Evolutionary conservation across 1,140 invertebrate genomes (phyloP), one percentile per base, ranked within the genome.

Genomic region (Drosophila tsacasi): DNA sequence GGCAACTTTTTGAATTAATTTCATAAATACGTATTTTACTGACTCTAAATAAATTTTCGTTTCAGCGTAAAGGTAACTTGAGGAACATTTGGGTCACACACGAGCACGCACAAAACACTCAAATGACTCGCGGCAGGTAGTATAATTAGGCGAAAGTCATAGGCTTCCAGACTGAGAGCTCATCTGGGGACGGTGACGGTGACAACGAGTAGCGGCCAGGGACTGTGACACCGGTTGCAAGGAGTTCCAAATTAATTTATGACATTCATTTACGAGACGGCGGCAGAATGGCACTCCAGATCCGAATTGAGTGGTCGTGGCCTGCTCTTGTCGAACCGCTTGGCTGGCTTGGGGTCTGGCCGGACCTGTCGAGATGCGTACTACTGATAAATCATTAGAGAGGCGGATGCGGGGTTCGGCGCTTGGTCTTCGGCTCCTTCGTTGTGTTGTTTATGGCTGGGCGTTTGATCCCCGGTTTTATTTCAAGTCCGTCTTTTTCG

Each of bases 181-280:
- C 50, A 25, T 49, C 19, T 59, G 19, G 47, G 66, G 52, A 39
- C 40, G 39, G 40, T 37, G 52, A 25, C 32, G 40, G 42, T 39
- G 52, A 49, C 25, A 69, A 68, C 30, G 32, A 63, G 40, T 35
- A 69, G 67, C 71, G 73, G 61, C 58, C 58, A 55, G 78, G 69
- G 57, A 58, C 44, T 25, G 40, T 42, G 62, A 57, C 62, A 64
- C 61, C 69, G 74, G 60, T 74, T 79, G 78, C 69, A 81, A 68
- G 63, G 67, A 71, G 63, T 52, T 67, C 55, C 65, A 76, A 87
- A 79, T 91, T 85, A 91, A 89, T 91, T 91, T 91, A 91, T 91
- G 89, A 84, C 89, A 89, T 89, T 91, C 69, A 91, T 91, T 91
- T 91, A 91, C 79, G 76, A 84, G 79, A 81, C 87, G 83, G 83